Base-by-base conservation (phyloP, 2,888 invertebrate genomes). In the Disparrhopalites patrizii region DNA sequence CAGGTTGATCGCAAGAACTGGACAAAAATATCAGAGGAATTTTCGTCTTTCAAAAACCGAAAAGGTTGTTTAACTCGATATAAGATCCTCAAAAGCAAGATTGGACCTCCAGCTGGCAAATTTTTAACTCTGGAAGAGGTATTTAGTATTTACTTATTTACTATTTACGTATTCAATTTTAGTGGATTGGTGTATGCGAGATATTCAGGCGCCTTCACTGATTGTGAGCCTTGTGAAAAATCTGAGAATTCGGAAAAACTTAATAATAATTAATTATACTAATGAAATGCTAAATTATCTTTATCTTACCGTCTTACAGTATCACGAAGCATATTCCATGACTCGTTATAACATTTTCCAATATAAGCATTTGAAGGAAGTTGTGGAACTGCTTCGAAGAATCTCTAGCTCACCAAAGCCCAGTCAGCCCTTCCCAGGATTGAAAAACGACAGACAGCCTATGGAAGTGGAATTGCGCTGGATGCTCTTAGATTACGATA, bases 321-420 rank as follows among this genome's bases (percentile, higher is more conserved):
- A 75, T 54, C 75, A 75, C 50, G 70, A 73, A 43, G 67, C 68
- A 0, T 75, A 75, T 47, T 61, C 73, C 2, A 73, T 73, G 72
- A 72, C 69, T 0, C 66, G 73, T 3, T 72, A 73, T 68, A 75
- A 75, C 60, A 70, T 73, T 10, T 68, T 69, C 51, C 72, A 75
- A 36, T 72, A 71, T 56, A 68, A 67, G 15, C 75, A 75, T 67
- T 62, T 75, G 54, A 65, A 66, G 18, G 71, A 73, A 31, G 61
- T 73, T 7, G 15, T 69, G 1, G 58, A 60, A 20, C 62, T 75
- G 1, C 50, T 75, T n/a, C 50, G 47, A 8, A 60, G 57, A 51
- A 65, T 74, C 4, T 8, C 50, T 28, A 18, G 38, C 8, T 4
- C 28, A 2, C 18, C 25, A 8, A n/a, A n/a, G n/a, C 58, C 61